Evolutionary conservation across 2,113 vertebrate species (phyloP), one percentile per base, ranked within the genome.

Genomic region (Mohoua ochrocephala): DNA sequence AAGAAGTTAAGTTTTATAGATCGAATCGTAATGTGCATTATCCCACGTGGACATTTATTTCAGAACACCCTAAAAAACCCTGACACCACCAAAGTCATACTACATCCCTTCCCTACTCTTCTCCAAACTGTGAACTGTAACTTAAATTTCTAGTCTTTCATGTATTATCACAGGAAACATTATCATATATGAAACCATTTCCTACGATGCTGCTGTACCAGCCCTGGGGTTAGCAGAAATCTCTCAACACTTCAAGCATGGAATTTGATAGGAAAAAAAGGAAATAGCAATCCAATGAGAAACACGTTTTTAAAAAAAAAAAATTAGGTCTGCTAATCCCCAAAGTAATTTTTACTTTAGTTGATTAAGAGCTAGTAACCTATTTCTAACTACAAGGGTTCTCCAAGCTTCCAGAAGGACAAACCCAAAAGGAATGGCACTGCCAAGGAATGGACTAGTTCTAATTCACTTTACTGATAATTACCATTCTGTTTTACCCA

Each of bases 401-500:
- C 91, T 92, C 73, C 79, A 87, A 81, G 53, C 50, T 95, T 97
- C 93, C 93, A 95, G 88, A 97, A 96, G 91, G 92, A 93, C 93
- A 93, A 92, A 93, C 18, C 57, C 64, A 67, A 88, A 91, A 90
- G 93, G 68, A 96, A 86, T 23, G 52, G 30, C 28, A 77, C 49
- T 86, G 74, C 8, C 60, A 84, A 27, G 65, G 56, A 91, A 93
- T 1, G 1, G 56, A 84, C 73, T 45, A 77, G 54, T 75, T 89
- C 42, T 73, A 77, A 74, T 9, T 90, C 50, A 49, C 22, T 59
- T 84, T 44, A 63, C 26, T 86, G 30, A 90, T 84, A 93, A 93
- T 91, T 90, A 95, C 74, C 44, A 90, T 42, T 82, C 35, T 73
- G 54, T 30, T 91, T 80, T 35, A 68, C n/a, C 60, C 52, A 61